Base-by-base conservation (phyloP, 2,113 vertebrate genomes). In the Aegypius monachus region DNA sequence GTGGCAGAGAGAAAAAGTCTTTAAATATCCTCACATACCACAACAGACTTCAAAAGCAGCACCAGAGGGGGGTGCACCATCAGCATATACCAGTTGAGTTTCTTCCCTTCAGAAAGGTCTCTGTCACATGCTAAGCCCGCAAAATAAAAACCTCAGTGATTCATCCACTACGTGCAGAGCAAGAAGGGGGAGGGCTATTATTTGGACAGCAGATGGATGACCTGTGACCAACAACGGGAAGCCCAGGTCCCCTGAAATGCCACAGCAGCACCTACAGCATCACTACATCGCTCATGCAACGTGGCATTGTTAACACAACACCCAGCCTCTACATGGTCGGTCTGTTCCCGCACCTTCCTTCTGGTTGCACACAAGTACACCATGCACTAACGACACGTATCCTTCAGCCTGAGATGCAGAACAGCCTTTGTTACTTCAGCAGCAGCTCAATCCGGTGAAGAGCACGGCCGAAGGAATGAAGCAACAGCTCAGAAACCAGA, bases 1-100 rank as follows among this genome's bases (percentile, higher is more conserved):
- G 74, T 70, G 27, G 80, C 20, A 72, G 65, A 52, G 72, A 65
- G 66, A 81, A 80, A 45, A 80, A 15, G 15, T 47, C 84, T 94
- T 92, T 88, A 93, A 96, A 88, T 88, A 96, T 29, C 53, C 22
- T 71, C 3, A 1, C 86, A 93, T 67, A 59, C 52, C 79, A 56
- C 63, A 83, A 80, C 13, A 10, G 82, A 81, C 52, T 96, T 88
- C 79, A 81, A 61, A 95, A 90, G 72, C 43, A 53, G 55, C 43
- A 78, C 25, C n/a, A 93, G 47, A 63, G 18, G 27, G 86, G 13
- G 23, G 12, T 77, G 32, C 36, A 23, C 26, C 61, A 56, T 72
- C n/a, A 73, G 66, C 45, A 56, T 0, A 22, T 9, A 34, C 42
- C 48, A n/a, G n/a, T 0, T 22, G 27, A 63, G 10, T 13, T 93